Conservation (phyloP, 2,888 invertebrate species). For the Rhopalosiphum nymphaeae region DNA sequence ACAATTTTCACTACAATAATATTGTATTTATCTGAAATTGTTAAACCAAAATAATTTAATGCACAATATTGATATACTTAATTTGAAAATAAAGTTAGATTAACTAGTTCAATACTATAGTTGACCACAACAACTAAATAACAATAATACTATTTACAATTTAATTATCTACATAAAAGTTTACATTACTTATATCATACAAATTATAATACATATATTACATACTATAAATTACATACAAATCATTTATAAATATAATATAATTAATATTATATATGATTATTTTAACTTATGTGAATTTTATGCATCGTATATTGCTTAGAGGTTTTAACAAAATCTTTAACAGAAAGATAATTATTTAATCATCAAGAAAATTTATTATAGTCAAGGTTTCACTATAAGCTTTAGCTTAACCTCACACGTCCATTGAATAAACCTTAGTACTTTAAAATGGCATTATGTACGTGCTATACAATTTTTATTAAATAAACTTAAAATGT, state of each 20-base stretch:
- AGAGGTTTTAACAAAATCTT: background rate
- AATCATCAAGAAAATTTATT: background rate
- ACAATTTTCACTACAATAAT: background rate
- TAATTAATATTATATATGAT: background rate
- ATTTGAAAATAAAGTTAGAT: background rate
- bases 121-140: background rate
- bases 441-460: background rate
- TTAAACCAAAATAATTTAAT: too few relatives aligned
- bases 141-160: background rate
- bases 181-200: too few relatives aligned
- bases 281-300: background rate
- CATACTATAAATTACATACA: too few relatives aligned
- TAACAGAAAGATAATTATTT: background rate
- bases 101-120: background rate
- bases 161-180: background rate
- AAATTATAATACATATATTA: too few relatives aligned
- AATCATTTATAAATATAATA: too few relatives aligned
- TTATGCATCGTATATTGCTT: background rate
- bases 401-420: conserved; percentile 7
- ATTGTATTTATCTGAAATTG: background rate
- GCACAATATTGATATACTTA: background rate
- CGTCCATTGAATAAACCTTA: background rate
- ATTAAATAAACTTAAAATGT: background rate
- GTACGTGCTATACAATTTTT: background rate
- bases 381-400: background rate